Conservation (phyloP, 1,140 invertebrate species). For the Copidosoma floridanum region DNA sequence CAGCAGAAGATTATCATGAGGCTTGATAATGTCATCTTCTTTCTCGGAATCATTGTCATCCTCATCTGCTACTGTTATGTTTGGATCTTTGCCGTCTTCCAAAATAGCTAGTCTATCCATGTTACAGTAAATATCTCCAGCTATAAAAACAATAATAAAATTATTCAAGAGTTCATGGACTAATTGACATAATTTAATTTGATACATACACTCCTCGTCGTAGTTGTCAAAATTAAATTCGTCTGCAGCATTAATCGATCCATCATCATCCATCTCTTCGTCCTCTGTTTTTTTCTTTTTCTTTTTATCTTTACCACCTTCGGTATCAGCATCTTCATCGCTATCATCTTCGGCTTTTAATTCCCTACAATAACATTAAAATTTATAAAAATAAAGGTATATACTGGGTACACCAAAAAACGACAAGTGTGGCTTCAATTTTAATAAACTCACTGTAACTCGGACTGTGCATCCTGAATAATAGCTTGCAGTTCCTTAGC, state of each 20-base stretch:
- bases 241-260: constrained; percentile 49
- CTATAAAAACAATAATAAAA: constrained; percentile 39
- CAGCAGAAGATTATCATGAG: constrained; percentile 87
- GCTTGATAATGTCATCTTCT: constrained; percentile 87
- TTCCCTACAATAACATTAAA: constrained; percentile 34
- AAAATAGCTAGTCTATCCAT: constrained; percentile 59
- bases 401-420: constrained; percentile 25
- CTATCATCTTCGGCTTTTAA: constrained; percentile 52
- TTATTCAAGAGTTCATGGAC: background rate
- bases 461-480: constrained; percentile 71
- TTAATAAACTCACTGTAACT: constrained; percentile 59
- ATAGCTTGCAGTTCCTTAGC: constrained; percentile 68
- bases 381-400: constrained; percentile 18
- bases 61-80: constrained; percentile 57
- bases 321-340: constrained; percentile 56
- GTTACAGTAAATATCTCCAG: constrained; percentile 43
- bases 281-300: constrained; percentile 30
- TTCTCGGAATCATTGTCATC: constrained; percentile 79
- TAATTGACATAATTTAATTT: background rate
- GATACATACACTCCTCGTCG: constrained; percentile 60
- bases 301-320: constrained; percentile 21
- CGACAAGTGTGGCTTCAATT: no score
- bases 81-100: constrained; percentile 59
- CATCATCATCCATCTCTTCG: constrained; percentile 33
- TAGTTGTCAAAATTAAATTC: constrained; percentile 76